phyloP scores from a whole-genome alignment of 2,888 invertebrate species.

The Serripes groenlandicus region DNA sequence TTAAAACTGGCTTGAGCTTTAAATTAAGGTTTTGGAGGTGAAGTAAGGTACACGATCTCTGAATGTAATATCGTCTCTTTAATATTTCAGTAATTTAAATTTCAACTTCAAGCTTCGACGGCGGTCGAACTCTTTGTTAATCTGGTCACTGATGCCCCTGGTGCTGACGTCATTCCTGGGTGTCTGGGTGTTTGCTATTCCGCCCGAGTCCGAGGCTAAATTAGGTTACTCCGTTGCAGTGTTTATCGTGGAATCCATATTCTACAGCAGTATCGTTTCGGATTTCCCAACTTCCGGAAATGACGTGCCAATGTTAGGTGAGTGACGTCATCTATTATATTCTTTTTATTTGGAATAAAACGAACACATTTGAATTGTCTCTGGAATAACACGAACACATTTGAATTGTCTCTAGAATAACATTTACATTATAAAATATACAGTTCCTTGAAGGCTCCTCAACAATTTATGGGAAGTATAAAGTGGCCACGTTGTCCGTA shows the following conservation, averaged over 20 bases:
- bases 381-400: too few species aligned
- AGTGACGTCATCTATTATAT: not conserved
- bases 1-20: too few species aligned
- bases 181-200: slow-evolving; percentile 46
- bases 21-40: too few species aligned
- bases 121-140: slow-evolving; percentile 19
- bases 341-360: not conserved
- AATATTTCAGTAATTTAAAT: slow-evolving; percentile 43
- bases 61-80: not conserved
- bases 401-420: too few species aligned
- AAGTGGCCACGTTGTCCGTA: too few species aligned
- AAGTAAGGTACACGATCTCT: too few species aligned
- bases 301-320: slow-evolving; percentile 39
- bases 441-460: too few species aligned
- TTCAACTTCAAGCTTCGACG: slow-evolving; percentile 49
- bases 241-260: slow-evolving; percentile 35
- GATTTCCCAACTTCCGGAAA: slow-evolving; percentile 37
- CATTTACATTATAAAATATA: too few species aligned
- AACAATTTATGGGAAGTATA: too few species aligned
- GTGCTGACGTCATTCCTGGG: slow-evolving; percentile 55
- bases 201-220: slow-evolving; percentile 39
- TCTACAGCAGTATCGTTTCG: slow-evolving; percentile 26
- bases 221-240: slow-evolving; percentile 32
- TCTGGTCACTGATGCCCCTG: slow-evolving; percentile 39
- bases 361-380: too few species aligned